Conservation (phyloP, 2,888 invertebrate species). For the Brachycybe producta region DNA sequence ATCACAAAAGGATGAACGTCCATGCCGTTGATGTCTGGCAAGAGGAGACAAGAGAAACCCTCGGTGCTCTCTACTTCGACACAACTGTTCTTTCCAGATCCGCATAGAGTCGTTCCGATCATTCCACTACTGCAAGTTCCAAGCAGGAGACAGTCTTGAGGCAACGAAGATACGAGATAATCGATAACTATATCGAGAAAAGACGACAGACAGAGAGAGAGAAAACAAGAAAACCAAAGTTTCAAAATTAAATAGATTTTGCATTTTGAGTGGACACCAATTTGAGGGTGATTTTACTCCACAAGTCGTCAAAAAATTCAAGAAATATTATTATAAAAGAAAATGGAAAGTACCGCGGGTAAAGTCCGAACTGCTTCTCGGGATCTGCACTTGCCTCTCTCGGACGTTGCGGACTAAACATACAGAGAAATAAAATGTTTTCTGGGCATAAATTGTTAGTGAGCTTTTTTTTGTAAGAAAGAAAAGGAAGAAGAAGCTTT, state of each 20-base stretch:
- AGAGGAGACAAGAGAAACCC: slow-evolving; percentile 17
- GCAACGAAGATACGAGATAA: slow-evolving; percentile 15
- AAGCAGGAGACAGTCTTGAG: slow-evolving; percentile 16
- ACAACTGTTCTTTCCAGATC: slow-evolving; percentile 7
- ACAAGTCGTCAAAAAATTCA: too few relatives aligned
- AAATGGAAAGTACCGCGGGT: too few relatives aligned
- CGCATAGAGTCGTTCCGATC: slow-evolving; percentile 17
- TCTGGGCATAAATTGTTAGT: too few relatives aligned
- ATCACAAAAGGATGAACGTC: slow-evolving; percentile 16
- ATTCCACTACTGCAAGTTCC: slow-evolving; percentile 18
- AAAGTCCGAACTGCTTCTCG: too few relatives aligned
- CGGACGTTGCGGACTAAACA: too few relatives aligned
- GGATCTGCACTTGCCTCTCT: too few relatives aligned
- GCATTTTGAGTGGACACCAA: too few relatives aligned
- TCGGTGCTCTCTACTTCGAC: slow-evolving; percentile 16
- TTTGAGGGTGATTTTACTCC: too few relatives aligned
- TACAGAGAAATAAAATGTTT: too few relatives aligned
- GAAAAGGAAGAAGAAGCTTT: too few relatives aligned
- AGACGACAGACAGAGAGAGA: not conserved
- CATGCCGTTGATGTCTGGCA: slow-evolving; percentile 15
- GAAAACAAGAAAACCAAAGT: not conserved
- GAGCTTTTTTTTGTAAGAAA: too few relatives aligned
- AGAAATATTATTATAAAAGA: too few relatives aligned
- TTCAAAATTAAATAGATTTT: not conserved
- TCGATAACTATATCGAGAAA: slow-evolving; percentile 16